These are phyloP conservation scores for Eucera pruinosa DNA, from an alignment of 2,888 invertebrate species.

Conservation along the genomic window DNA sequence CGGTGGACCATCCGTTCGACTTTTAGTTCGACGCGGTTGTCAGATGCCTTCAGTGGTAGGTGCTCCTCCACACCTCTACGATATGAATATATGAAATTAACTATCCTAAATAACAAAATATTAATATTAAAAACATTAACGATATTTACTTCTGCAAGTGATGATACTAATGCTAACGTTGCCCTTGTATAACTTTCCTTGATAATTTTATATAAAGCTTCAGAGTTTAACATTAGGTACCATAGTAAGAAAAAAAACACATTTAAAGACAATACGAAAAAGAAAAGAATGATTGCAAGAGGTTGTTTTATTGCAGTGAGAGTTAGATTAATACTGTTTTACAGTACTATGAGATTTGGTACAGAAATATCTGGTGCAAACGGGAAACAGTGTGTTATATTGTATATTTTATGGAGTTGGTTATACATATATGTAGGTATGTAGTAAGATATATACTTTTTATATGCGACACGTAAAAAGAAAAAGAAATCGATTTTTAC, in stretches of 20 bases:
- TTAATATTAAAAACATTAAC: conserved; percentile 69
- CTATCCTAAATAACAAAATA: conserved; percentile 70
- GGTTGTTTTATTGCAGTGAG: conserved; percentile 57
- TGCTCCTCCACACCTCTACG: conserved; percentile 83
- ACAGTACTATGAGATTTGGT: conserved; percentile 53
- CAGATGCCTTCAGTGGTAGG: conserved; percentile 85
- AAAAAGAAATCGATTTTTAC: conserved; percentile 46
- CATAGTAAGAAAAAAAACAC: conserved; percentile 37
- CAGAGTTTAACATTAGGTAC: conserved; percentile 67
- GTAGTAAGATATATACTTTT: conserved; percentile 56
- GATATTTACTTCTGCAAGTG: conserved; percentile 62
- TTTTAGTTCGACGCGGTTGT: conserved; percentile 85
- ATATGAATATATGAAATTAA: conserved; percentile 83
- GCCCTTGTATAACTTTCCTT: conserved; percentile 64
- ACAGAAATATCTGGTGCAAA: conserved; percentile 55
- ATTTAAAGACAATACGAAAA: conserved; percentile 66
- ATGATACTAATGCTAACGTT: conserved; percentile 74
- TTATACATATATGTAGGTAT: conserved; percentile 61
- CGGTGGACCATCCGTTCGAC: conserved; percentile 87
- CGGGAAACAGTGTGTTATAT: conserved; percentile 55
- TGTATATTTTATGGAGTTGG: conserved; percentile 62
- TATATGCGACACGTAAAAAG: conserved; percentile 43
- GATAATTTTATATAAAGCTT: conserved; percentile 64
- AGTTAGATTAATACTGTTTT: conserved; percentile 59
- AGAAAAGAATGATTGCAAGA: conserved; percentile 66